Evolutionary conservation across 2,797 vertebrate species (phyloP).

Genomic region (Glossophaga mutica): DNA sequence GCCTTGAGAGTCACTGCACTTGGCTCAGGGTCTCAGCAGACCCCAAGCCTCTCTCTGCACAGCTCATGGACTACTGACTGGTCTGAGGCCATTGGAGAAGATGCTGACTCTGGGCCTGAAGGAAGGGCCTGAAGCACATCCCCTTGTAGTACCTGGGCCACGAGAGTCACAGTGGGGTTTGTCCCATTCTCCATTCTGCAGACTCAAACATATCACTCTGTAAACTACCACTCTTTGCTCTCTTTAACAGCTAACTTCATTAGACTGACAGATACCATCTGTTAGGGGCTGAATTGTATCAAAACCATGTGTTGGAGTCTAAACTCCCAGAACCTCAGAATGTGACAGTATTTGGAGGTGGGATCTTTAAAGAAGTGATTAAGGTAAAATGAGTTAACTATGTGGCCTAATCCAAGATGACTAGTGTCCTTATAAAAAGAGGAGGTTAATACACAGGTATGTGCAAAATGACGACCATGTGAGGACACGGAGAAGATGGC

Average conservation of each 20-base stretch:
- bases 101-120: background rate
- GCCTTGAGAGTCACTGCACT: background rate
- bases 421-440: background rate
- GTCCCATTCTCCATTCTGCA: background rate
- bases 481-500: background rate
- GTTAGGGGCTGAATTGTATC: background rate
- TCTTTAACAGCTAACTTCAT: background rate
- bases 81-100: background rate
- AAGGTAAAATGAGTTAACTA: background rate
- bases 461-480: fast-evolving
- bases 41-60: fast-evolving
- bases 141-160: fast-evolving
- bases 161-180: background rate
- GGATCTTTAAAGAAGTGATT: background rate
- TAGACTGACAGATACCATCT: background rate
- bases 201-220: background rate
- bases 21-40: fast-evolving
- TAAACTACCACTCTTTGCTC: background rate
- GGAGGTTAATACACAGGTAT: background rate
- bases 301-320: background rate
- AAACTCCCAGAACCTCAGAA: background rate
- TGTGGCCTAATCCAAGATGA: background rate
- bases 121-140: background rate
- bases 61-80: background rate
- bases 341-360: background rate